Evolutionary conservation across 2,888 invertebrate genomes (phyloP), one percentile per base, ranked within the genome.

Genomic region (Elmis aenea): DNA sequence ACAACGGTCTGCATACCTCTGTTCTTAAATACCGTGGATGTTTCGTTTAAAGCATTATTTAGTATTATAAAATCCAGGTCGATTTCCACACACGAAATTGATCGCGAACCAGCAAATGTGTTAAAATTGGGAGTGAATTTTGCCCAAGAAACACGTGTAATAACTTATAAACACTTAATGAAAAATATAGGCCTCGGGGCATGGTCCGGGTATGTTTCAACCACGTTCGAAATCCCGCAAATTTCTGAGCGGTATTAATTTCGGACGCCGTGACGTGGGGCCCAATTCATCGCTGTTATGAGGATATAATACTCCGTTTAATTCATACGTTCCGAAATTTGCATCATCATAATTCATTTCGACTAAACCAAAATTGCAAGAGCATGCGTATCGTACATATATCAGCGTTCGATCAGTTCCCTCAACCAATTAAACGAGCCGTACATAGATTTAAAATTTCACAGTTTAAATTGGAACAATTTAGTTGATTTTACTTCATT

Each of bases 301-400:
- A 11, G 24, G 26, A 15, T 30, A 30, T 25, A 34, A 39, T 39
- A 26, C 31, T 25, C 13, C 18, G 30, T 36, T 36, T 20, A 27
- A 33, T 33, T 33, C 38, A 45, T 51, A 42, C 51, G 46, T 43
- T 46, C 45, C 41, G 38, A 55, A 54, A 53, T 55, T 53, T 53
- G 54, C 55, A 54, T 51, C 53, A 51, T 54, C 55, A 54, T 55
- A 55, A 53, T 53, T 55, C 53, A 55, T 51, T 48, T 48, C 48
- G 37, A 46, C 50, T 46, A 50, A 45, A 41, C 35, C 29, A 38
- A 52, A 51, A 52, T 54, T 54, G 45, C 45, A 43, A 26, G 44
- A 42, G 36, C 47, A 39, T 49, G 45, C 46, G 49, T 49, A 45
- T 22, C 38, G 23, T 32, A 38, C 42, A 48, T 48, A 42, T 43